A percentile compares a stretch with the other conserved stretches of the same genome.
These are phyloP conservation scores for Athalia cordata DNA, from an alignment of 2,888 invertebrate genomes.

Conservation along the genomic window DNA sequence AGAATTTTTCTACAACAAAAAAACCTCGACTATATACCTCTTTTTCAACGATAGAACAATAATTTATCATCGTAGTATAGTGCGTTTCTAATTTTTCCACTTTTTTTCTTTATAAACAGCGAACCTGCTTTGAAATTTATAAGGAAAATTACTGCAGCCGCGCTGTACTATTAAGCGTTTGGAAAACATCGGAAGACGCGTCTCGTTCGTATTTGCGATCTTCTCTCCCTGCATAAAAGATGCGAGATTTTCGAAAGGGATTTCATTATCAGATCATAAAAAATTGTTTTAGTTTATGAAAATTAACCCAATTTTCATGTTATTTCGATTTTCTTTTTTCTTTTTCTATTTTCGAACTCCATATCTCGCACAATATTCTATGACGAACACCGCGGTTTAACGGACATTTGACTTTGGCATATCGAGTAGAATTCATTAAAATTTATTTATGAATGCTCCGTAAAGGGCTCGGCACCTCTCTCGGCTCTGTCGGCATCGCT, in stretches of 20 bases:
- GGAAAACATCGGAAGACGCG: conserved; percentile 18
- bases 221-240: background rate
- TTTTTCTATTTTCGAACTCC: too few relatives aligned
- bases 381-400: too few relatives aligned
- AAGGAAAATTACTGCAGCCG: too few relatives aligned
- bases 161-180: too few relatives aligned
- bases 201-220: background rate
- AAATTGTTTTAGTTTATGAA: too few relatives aligned
- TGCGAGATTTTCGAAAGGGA: background rate
- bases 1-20: conserved; percentile 31
- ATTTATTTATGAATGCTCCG: conserved; percentile 69
- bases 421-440: conserved; percentile 65
- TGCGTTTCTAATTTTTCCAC: conserved; percentile 42
- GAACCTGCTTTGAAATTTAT: conserved; percentile 25
- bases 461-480: conserved; percentile 65
- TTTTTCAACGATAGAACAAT: conserved; percentile 25
- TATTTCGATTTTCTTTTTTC: too few relatives aligned
- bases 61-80: conserved; percentile 41
- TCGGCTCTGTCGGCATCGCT: conserved; percentile 48
- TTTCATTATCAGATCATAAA: background rate
- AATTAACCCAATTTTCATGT: background rate
- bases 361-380: background rate
- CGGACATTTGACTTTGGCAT: conserved; percentile 31
- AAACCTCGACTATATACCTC: conserved; percentile 18
- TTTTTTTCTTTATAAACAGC: conserved; percentile 4